A percentile compares a stretch with the other conserved stretches of the same genome.
These are phyloP conservation scores for Equus przewalskii DNA, from an alignment of 2,113 vertebrate genomes.

Conservation along the genomic window DNA sequence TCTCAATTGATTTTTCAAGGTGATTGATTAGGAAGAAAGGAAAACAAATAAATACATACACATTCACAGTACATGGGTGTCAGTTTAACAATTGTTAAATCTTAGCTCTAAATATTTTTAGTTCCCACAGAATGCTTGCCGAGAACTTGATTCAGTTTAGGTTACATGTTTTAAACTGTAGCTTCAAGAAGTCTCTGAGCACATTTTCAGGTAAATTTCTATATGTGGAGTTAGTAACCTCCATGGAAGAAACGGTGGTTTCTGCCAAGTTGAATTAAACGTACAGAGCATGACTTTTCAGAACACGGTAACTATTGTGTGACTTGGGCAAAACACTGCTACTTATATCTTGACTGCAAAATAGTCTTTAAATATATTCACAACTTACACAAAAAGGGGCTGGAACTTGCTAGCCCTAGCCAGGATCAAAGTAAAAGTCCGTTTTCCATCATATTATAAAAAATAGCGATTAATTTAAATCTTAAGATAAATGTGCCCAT, in stretches of 20 bases:
- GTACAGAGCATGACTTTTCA: background rate
- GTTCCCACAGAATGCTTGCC: background rate
- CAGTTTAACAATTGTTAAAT: background rate
- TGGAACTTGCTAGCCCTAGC: background rate
- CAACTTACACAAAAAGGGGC: background rate
- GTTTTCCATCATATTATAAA: background rate
- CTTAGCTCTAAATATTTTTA: slow-evolving; percentile 33
- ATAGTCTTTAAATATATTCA: slow-evolving; percentile 23
- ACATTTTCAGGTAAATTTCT: slow-evolving; percentile 34
- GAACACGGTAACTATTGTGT: slow-evolving; percentile 54
- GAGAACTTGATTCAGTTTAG: background rate
- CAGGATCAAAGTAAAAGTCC: background rate
- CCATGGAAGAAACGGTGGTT: background rate
- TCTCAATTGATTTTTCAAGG: background rate
- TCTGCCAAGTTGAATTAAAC: slow-evolving; percentile 14
- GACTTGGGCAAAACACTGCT: background rate
- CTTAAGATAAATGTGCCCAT: background rate
- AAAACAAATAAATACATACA: background rate
- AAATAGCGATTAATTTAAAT: slow-evolving; percentile 13
- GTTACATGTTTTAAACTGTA: background rate
- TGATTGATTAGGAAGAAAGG: background rate
- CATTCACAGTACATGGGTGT: background rate
- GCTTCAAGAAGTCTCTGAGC: background rate
- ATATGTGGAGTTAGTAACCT: background rate
- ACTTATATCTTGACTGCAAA: slow-evolving; percentile 23